Base-by-base conservation (phyloP, 2,113 vertebrate genomes). In the Nothocercus julius region DNA sequence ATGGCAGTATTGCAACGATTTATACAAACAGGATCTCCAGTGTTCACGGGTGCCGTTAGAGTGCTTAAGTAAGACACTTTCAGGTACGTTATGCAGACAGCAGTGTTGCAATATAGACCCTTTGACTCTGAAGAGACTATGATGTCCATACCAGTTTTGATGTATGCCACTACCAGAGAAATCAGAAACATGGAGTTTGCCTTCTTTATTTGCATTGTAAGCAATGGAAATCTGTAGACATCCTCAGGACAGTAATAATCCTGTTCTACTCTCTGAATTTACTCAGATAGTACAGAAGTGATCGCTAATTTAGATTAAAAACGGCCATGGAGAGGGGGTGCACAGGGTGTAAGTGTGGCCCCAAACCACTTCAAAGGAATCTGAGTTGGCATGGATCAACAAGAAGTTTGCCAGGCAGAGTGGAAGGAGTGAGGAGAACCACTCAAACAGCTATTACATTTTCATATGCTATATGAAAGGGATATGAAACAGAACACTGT, bases 121-220 rank as follows among this genome's bases (percentile, higher is more conserved):
- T 76, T 32, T 3, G 7, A 3, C 32, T 66, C 40, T 15, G 51
- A 77, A 54, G n/a, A 82, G n/a, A 30, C 24, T 8, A 13, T 12
- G 9, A 30, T 0, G 0, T 28, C 49, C 63, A 25, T n/a, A 14
- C 17, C 32, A 1, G 1, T 77, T 63, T 70, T 67, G 18, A 2
- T 13, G 13, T 4, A 6, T 38, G 56, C 22, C 66, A 82, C 38
- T 3, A 25, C 22, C 80, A 30, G 1, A 5, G 36, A 45, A 53
- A 76, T 9, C 51, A 92, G 45, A 75, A 85, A 70, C 38, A 69
- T 3, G 22, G 25, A 78, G 16, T 70, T 28, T 34, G 14, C 13
- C 32, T 38, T 78, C 77, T 63, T 25, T 2, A 68, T 13, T 40
- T 79, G 30, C 67, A 79, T 25, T n/a, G 19, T 68, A 30, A 47